phyloP scores from a whole-genome alignment of 2,888 invertebrate genomes.

The Yponomeuta cagnagella region DNA sequence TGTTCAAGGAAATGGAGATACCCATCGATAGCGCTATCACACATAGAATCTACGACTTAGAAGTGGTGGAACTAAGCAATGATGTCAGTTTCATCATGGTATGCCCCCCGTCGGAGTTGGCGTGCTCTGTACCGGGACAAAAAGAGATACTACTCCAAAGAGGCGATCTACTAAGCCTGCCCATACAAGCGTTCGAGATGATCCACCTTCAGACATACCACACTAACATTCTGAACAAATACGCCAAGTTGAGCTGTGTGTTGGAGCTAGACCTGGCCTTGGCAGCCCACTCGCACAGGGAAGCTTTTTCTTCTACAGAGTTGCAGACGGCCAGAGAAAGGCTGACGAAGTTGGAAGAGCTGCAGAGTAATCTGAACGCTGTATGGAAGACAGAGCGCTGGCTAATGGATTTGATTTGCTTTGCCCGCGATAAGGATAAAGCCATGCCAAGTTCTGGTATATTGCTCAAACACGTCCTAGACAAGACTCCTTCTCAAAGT shows the following conservation, averaged over 20 bases:
- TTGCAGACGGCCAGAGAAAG: conserved; percentile 90
- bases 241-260: conserved; percentile 94
- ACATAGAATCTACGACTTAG: conserved; percentile 93
- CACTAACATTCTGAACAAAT: conserved; percentile 90
- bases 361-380: conserved; percentile 89
- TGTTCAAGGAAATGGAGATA: conserved; percentile 89
- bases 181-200: conserved; percentile 96
- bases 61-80: conserved; percentile 93
- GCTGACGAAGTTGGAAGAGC: conserved; percentile 85
- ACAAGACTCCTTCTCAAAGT: conserved; percentile 46
- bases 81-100: conserved; percentile 95
- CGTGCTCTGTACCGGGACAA: conserved; percentile 93
- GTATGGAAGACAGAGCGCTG: conserved; percentile 97
- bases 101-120: conserved; percentile 93
- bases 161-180: conserved; percentile 90
- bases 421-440: conserved; percentile 86
- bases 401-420: conserved; percentile 96
- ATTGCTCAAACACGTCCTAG: conserved; percentile 59
- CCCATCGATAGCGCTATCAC: conserved; percentile 79
- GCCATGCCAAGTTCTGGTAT: conserved; percentile 62
- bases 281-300: conserved; percentile 94
- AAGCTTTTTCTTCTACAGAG: conserved; percentile 95
- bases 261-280: conserved; percentile 93
- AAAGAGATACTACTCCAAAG: conserved; percentile 89
- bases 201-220: conserved; percentile 97